Evolutionary conservation across 2,113 vertebrate species (phyloP).

Genomic region (Romanogobio albipinnatus): DNA sequence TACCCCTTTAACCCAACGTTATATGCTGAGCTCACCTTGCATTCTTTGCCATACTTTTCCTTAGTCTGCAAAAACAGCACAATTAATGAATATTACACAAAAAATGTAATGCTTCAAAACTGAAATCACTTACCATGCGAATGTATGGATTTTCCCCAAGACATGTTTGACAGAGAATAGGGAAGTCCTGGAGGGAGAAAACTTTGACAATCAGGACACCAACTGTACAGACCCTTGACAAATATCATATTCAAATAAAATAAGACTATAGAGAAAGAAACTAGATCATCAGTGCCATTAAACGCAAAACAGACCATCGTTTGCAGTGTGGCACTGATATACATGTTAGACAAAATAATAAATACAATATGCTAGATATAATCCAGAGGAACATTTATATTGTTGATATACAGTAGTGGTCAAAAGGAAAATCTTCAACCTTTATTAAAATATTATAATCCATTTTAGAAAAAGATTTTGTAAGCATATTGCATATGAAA

Average conservation of each 20-base stretch:
- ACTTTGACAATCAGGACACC: background rate
- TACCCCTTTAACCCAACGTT: slow-evolving; percentile 6
- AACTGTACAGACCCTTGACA: background rate
- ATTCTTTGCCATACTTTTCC: slow-evolving; percentile 98
- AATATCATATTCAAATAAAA: too few relatives aligned
- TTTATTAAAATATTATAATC: too few relatives aligned
- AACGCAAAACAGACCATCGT: too few relatives aligned
- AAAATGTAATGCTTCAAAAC: background rate
- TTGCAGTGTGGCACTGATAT: too few relatives aligned
- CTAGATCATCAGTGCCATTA: too few relatives aligned
- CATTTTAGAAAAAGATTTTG: too few relatives aligned
- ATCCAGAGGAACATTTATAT: background rate
- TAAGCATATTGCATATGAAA: too few relatives aligned
- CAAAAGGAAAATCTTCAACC: too few relatives aligned
- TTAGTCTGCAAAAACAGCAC: slow-evolving; percentile 85
- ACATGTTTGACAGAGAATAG: slow-evolving; percentile 96
- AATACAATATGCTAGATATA: background rate
- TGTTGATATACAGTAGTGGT: too few relatives aligned
- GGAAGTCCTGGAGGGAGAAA: slow-evolving; percentile 84
- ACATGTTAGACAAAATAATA: background rate
- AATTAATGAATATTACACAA: background rate
- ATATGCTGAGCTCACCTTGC: slow-evolving; percentile 82
- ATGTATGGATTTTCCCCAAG: slow-evolving; percentile 98
- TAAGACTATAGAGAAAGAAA: too few relatives aligned
- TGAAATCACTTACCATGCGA: slow-evolving; percentile 84